Percentiles rank a stretch among this genome's conserved stretches.
Conservation (phyloP, 2,113 vertebrate genomes). For the Uria lomvia region DNA sequence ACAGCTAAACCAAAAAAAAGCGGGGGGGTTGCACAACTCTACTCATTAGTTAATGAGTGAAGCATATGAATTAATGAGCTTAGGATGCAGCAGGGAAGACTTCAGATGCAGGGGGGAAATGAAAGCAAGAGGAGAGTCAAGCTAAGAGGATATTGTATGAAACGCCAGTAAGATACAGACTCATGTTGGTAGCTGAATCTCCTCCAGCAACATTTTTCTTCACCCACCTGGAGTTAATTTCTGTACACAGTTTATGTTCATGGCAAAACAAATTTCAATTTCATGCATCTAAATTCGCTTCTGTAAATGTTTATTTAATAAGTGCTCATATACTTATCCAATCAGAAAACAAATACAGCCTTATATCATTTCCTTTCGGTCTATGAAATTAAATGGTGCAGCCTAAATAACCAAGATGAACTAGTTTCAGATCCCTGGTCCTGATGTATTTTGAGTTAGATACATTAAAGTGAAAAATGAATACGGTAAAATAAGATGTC, state of each 20-base stretch:
- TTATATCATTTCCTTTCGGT: background rate
- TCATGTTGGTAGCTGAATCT: background rate
- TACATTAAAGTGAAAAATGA: background rate
- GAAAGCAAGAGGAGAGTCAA: background rate
- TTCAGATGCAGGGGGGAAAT: background rate
- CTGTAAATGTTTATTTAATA: background rate
- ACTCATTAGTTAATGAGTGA: background rate
- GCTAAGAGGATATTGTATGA: background rate
- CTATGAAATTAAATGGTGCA: background rate
- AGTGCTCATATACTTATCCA: background rate
- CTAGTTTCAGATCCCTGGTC: background rate
- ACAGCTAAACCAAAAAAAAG: background rate
- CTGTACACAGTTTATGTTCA: background rate
- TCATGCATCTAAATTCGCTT: slow-evolving; percentile 6
- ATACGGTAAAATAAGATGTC: background rate
- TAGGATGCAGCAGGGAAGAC: background rate
- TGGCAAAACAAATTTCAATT: slow-evolving; percentile 28
- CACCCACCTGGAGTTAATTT: background rate
- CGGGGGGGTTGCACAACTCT: background rate
- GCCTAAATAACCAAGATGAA: background rate
- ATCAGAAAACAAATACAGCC: background rate
- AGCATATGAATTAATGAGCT: background rate
- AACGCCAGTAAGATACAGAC: background rate
- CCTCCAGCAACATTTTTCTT: background rate
- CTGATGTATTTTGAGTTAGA: background rate